phyloP scores from a whole-genome alignment of 2,797 vertebrate species.

The Erpetoichthys calabaricus region DNA sequence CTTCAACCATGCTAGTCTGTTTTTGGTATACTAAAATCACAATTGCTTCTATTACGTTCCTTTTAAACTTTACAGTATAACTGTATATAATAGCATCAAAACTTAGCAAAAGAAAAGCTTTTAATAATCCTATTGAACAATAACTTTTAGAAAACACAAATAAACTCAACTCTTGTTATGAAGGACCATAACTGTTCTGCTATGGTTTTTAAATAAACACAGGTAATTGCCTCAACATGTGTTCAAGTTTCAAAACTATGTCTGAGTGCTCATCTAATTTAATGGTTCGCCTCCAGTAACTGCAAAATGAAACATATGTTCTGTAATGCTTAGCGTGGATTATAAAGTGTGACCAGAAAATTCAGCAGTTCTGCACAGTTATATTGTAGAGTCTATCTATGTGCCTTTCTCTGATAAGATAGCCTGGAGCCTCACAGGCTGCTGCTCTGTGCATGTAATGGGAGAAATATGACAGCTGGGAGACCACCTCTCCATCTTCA shows the following conservation, averaged over 20 bases:
- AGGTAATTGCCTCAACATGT: conserved; percentile 17
- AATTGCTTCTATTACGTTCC: no score
- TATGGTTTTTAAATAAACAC: conserved; percentile 22
- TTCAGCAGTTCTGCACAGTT: conserved; percentile 6
- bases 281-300: conserved; percentile 22
- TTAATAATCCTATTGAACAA: no score
- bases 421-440: conserved; percentile 2
- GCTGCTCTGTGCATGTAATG: conserved; percentile 15
- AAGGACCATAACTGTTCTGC: conserved; percentile 12
- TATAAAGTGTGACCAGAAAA: conserved; percentile 5
- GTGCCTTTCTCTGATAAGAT: neutral
- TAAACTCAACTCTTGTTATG: neutral
- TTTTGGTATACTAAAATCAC: no score
- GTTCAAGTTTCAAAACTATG: conserved; percentile 20
- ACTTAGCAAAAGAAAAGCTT: no score
- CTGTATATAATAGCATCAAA: no score
- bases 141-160: neutral
- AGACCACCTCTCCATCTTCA: conserved; percentile 25
- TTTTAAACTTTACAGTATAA: no score
- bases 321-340: conserved; percentile 6
- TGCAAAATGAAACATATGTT: conserved; percentile 21
- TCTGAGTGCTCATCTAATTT: conserved; percentile 22
- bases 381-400: conserved; percentile 12
- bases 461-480: conserved; percentile 37
- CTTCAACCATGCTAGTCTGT: no score